phyloP scores from a whole-genome alignment of 2,888 invertebrate genomes.

The Rhingia rostrata region DNA sequence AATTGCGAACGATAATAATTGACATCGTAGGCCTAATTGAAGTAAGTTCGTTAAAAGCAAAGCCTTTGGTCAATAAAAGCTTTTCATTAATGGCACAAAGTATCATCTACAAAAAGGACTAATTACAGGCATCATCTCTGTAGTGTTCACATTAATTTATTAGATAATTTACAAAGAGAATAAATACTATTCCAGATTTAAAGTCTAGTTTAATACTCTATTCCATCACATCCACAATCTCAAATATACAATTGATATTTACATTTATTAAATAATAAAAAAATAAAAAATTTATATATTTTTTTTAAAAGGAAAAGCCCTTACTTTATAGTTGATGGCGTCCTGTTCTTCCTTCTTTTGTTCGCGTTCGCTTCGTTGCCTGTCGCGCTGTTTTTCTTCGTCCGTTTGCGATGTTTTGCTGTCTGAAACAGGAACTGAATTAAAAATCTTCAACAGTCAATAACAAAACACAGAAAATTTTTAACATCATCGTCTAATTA shows the following conservation, averaged over 20 bases:
- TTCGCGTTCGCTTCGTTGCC: constrained; percentile 83
- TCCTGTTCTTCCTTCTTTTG: constrained; percentile 83
- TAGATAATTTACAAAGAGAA: no score
- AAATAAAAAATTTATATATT: background rate
- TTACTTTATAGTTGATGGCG: constrained; percentile 83
- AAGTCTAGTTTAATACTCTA: no score
- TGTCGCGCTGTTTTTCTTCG: constrained; percentile 83
- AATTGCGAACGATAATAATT: no score
- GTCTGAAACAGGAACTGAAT: constrained; percentile 77
- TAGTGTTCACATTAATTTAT: no score
- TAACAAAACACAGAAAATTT: constrained; percentile 7
- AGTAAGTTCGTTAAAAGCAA: no score
- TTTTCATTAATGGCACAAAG: no score
- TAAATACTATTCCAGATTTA: no score
- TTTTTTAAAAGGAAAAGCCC: constrained; percentile 43
- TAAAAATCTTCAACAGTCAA: constrained; percentile 49
- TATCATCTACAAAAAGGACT: no score
- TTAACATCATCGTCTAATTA: constrained; percentile 19
- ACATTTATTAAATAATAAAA: background rate
- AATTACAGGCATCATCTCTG: no score
- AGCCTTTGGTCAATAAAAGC: no score
- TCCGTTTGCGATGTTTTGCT: constrained; percentile 83
- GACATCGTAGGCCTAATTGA: no score
- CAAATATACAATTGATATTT: background rate
- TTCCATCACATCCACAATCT: no score